A percentile compares a stretch with the other conserved stretches of the same genome.
phyloP scores from a whole-genome alignment of 2,797 vertebrate species.

The Podarcis lilfordi region DNA sequence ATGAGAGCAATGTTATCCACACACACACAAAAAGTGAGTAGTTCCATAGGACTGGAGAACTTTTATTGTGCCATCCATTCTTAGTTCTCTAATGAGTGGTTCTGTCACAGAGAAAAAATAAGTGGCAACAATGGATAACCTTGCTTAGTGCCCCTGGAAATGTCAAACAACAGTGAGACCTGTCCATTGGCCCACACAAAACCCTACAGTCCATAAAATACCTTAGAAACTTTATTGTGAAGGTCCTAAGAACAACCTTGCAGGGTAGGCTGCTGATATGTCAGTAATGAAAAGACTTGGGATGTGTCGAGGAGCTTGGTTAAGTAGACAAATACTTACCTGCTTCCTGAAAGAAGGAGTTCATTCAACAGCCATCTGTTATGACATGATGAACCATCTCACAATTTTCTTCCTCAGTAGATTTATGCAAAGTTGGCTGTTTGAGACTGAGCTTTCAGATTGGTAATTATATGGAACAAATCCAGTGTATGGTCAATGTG shows the following conservation, averaged over 20 bases:
- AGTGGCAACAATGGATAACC: too few species aligned
- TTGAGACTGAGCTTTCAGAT: background rate
- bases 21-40: too few species aligned
- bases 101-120: too few species aligned
- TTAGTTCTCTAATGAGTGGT: too few species aligned
- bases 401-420: background rate
- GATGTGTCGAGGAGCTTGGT: background rate
- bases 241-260: background rate
- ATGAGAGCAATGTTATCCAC: too few species aligned
- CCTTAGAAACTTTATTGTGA: background rate
- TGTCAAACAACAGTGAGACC: too few species aligned
- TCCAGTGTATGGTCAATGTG: background rate
- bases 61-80: too few species aligned
- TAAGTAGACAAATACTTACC: background rate
- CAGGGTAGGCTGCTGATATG: background rate
- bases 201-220: too few species aligned
- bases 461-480: background rate
- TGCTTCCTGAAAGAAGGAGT: background rate
- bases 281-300: background rate
- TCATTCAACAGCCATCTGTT: background rate
- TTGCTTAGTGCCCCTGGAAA: too few species aligned
- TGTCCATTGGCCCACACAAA: too few species aligned
- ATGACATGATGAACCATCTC: background rate
- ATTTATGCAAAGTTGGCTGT: background rate
- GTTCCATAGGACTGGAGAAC: too few species aligned